phyloP scores from a whole-genome alignment of 2,888 invertebrate species.

The Microctonus brassicae region DNA sequence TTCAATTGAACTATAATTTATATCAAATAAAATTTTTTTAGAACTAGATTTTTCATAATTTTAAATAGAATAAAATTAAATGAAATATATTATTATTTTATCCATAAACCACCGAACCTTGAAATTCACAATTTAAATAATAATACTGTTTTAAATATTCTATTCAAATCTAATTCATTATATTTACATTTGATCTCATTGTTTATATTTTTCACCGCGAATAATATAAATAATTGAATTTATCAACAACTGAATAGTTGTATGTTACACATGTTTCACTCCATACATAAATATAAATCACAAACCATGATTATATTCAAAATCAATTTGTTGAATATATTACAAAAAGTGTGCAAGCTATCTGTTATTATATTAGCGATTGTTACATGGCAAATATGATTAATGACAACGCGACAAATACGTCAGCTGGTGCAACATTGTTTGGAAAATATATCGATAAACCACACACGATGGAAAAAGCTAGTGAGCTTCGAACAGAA shows the following conservation, averaged over 20 bases:
- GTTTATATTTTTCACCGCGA: not conserved
- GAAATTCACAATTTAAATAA: not conserved
- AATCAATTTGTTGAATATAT: constrained; percentile 6
- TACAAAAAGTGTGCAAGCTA: not conserved
- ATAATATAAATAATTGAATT: not conserved
- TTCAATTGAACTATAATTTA: too few species aligned
- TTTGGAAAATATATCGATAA: constrained; percentile 9
- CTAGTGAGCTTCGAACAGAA: not conserved
- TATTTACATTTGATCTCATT: too few species aligned
- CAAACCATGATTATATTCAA: too few species aligned
- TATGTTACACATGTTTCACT: not conserved
- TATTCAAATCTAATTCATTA: not conserved
- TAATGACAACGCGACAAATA: not conserved
- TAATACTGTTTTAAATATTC: too few species aligned
- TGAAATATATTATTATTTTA: not conserved
- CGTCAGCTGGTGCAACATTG: not conserved
- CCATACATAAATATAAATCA: not conserved
- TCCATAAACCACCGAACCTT: not conserved
- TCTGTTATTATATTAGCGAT: not conserved
- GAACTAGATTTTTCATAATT: too few species aligned
- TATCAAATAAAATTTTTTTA: too few species aligned
- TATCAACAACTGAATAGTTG: not conserved
- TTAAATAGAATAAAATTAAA: too few species aligned
- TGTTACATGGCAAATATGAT: constrained; percentile 3
- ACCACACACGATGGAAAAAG: not conserved